These are phyloP conservation scores for Bufo gargarizans DNA, from an alignment of 2,113 vertebrate species.

Conservation along the genomic window DNA sequence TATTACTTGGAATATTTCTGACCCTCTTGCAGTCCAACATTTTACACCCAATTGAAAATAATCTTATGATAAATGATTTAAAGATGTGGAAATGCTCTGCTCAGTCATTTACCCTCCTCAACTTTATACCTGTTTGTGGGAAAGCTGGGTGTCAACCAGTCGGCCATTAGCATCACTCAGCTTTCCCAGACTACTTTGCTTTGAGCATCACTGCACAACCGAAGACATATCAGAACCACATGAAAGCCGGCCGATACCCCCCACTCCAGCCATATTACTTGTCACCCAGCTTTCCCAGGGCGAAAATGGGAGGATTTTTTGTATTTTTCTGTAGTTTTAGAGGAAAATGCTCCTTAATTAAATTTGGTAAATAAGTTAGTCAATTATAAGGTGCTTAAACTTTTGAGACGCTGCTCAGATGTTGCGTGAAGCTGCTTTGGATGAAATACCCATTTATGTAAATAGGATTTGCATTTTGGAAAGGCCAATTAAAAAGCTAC, in stretches of 20 bases:
- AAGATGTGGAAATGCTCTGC: neutral
- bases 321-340: neutral
- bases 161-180: no score
- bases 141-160: neutral
- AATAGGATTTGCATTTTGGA: constrained; percentile 3
- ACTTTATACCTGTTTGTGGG: neutral
- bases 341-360: neutral
- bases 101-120: neutral
- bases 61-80: neutral
- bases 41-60: neutral
- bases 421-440: constrained; percentile 5
- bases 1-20: constrained; percentile 22
- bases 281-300: neutral
- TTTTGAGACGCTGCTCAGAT: neutral
- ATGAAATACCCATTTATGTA: constrained; percentile 8
- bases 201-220: neutral
- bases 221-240: no score
- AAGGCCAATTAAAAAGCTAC: constrained; percentile 16
- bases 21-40: constrained; percentile 33
- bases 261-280: neutral
- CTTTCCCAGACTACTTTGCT: neutral
- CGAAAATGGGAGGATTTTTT: neutral
- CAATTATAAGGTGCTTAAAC: neutral
- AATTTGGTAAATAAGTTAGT: neutral
- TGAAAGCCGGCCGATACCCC: neutral